phyloP scores from a whole-genome alignment of 2,113 vertebrate species.

The Benthochromis sp. region DNA sequence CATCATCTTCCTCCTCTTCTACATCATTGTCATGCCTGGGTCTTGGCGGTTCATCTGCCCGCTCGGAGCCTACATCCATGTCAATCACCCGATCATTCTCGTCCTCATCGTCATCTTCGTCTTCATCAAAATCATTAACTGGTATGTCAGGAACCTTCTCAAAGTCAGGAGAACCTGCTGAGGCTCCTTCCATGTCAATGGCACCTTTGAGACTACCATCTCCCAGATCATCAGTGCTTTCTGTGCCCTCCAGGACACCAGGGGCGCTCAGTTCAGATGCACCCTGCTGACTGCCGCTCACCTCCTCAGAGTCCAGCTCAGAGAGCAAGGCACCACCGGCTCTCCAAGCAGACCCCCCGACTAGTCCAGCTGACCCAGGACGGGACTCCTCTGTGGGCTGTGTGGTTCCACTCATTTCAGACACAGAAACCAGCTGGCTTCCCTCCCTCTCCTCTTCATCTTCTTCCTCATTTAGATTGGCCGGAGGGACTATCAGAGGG shows the following conservation, averaged over 20 bases:
- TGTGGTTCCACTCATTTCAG: conserved; percentile 77
- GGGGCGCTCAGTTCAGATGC: conserved; percentile 73
- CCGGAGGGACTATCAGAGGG: neutral
- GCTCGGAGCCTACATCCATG: conserved; percentile 75
- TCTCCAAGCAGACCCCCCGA: conserved; percentile 57
- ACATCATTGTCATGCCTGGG: conserved; percentile 55
- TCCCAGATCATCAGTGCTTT: conserved; percentile 73
- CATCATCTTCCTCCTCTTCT: conserved; percentile 67
- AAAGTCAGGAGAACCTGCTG: conserved; percentile 69
- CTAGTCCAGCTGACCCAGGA: conserved; percentile 67
- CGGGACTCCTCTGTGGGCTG: conserved; percentile 73
- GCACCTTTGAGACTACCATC: conserved; percentile 74
- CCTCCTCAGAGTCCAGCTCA: conserved; percentile 75
- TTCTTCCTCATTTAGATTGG: conserved; percentile 55
- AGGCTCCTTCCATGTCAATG: conserved; percentile 69
- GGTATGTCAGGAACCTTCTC: conserved; percentile 72
- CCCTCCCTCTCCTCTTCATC: conserved; percentile 70
- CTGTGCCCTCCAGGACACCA: conserved; percentile 73
- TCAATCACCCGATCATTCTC: conserved; percentile 66
- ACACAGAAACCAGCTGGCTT: conserved; percentile 70
- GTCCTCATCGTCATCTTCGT: conserved; percentile 46
- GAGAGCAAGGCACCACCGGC: conserved; percentile 58
- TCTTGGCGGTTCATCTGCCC: conserved; percentile 52
- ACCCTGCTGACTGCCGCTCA: conserved; percentile 74
- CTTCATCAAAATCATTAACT: conserved; percentile 63